Base-by-base conservation (phyloP, 2,797 vertebrate species). In the Silurus lanzhouensis region DNA sequence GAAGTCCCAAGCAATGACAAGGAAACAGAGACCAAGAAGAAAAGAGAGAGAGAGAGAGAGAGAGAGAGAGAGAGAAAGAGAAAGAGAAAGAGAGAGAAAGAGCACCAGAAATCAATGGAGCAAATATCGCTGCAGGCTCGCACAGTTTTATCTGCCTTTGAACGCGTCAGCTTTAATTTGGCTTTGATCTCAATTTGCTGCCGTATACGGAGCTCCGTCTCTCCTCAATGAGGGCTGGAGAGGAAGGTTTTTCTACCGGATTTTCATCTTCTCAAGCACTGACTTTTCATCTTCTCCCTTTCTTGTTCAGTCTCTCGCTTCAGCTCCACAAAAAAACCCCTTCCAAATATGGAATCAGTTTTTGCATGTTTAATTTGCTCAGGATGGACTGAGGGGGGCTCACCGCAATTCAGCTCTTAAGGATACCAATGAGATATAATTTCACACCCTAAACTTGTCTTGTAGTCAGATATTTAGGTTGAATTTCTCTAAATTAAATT, bases 101-200 rank as follows among this genome's bases (percentile, higher is more conserved):
- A 72, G 86, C 93, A 93, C 91, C 93, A 93, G 93, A 94, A 95
- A 95, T 96, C 94, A 95, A 95, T 95, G 94, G 93, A 92, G 92
- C 94, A 94, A 94, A 94, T 92, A 94, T 94, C 72, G 95, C 94
- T 95, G 92, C 91, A 90, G 95, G 94, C 95, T 94, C 91, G 93
- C 91, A 92, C 92, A 94, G 94, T 95, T 95, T 94, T 95, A 94
- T 95, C 94, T 94, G 88, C 92, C 94, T 95, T 95, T 95, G 94
- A 96, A 95, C 92, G 92, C 94, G 94, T 96, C 95, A 94, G 95
- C 94, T 96, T 94, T 95, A 95, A 96, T 96, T 96, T 95, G 63
- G 90, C 95, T 96, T 96, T 96, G 94, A 95, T 96, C 95, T 95
- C 95, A 95, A 95, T 95, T 95, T 95, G 93, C 94, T 92, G 94